Conservation (phyloP, 2,888 invertebrate genomes). For the Aspidiotus rigidus region DNA sequence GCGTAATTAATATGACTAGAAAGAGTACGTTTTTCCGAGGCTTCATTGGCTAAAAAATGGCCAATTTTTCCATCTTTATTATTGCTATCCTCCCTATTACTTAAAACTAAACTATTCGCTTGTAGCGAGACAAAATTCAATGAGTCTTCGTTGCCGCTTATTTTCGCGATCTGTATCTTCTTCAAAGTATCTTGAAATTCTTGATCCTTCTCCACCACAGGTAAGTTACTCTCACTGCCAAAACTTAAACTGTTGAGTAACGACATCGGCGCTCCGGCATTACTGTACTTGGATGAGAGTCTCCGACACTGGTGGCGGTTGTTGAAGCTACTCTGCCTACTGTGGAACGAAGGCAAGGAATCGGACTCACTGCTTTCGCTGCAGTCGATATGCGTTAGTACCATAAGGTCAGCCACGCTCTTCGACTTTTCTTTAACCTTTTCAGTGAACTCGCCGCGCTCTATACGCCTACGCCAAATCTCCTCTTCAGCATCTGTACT, state of each 20-base stretch:
- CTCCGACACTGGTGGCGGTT: constrained; percentile 11
- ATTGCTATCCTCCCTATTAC: constrained; percentile 28
- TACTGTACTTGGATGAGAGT: constrained; percentile 40
- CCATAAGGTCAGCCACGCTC: constrained; percentile 58
- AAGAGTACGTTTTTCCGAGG: constrained; percentile 40
- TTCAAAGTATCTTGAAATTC: constrained; percentile 50
- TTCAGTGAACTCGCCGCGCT: constrained; percentile 48
- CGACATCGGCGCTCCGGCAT: constrained; percentile 39
- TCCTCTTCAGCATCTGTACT: constrained; percentile 57
- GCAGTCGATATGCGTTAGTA: constrained; percentile 56
- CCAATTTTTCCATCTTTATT: constrained; percentile 32
- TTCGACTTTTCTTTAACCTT: constrained; percentile 57
- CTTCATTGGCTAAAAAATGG: constrained; percentile 43
- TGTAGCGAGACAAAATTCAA: constrained; percentile 25
- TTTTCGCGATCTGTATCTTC: constrained; percentile 42
- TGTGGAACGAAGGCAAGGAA: constrained; percentile 38
- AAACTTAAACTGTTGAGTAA: constrained; percentile 42
- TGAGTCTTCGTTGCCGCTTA: constrained; percentile 39
- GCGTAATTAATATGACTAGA: constrained; percentile 23
- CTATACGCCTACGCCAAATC: constrained; percentile 52
- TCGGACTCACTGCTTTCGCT: constrained; percentile 51
- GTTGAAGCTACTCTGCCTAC: constrained; percentile 37
- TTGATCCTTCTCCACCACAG: constrained; percentile 46
- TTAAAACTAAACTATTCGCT: constrained; percentile 16
- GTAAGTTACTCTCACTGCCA: constrained; percentile 52